Percentiles rank a stretch among this genome's conserved stretches.
Evolutionary conservation across 2,797 vertebrate genomes (phyloP).

Genomic region (Toxotes lorentzi): DNA sequence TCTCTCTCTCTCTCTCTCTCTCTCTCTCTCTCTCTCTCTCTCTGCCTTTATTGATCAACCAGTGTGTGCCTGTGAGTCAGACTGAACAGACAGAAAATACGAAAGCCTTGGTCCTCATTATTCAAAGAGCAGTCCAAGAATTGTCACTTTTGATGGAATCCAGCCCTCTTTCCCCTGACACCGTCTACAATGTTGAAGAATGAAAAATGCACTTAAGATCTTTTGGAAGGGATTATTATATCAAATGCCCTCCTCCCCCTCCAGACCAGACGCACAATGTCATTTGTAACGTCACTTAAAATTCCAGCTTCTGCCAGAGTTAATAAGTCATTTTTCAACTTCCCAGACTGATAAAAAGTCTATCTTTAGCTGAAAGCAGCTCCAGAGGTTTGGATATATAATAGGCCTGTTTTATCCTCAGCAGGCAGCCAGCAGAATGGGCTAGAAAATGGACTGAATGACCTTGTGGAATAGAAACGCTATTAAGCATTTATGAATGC

Average conservation of each 20-base stretch:
- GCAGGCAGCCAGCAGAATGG: conserved; percentile 27
- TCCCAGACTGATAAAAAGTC: conserved; percentile 70
- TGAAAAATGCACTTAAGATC: conserved; percentile 55
- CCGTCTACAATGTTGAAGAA: conserved; percentile 44
- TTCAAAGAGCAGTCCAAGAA: conserved; percentile 57
- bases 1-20: conserved; percentile 47
- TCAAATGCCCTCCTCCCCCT: conserved; percentile 48
- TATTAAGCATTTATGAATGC: conserved; percentile 49
- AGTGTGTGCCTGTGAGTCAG: conserved; percentile 59
- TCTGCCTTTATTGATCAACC: conserved; percentile 71
- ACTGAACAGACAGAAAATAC: conserved; percentile 34
- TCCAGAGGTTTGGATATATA: conserved; percentile 62
- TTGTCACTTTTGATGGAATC: conserved; percentile 66
- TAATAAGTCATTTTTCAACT: conserved; percentile 61
- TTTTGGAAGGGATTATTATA: conserved; percentile 57
- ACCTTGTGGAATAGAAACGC: conserved; percentile 46
- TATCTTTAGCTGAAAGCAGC: conserved; percentile 60
- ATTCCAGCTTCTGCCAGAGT: conserved; percentile 56
- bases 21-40: conserved; percentile 32
- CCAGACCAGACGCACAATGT: conserved; percentile 44
- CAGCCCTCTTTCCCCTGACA: conserved; percentile 36
- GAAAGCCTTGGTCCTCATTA: conserved; percentile 52
- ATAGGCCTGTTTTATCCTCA: conserved; percentile 45
- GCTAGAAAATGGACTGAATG: conserved; percentile 27
- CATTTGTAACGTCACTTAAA: conserved; percentile 66